Conservation (phyloP, 2,888 invertebrate species). For the Harmothoe impar region DNA sequence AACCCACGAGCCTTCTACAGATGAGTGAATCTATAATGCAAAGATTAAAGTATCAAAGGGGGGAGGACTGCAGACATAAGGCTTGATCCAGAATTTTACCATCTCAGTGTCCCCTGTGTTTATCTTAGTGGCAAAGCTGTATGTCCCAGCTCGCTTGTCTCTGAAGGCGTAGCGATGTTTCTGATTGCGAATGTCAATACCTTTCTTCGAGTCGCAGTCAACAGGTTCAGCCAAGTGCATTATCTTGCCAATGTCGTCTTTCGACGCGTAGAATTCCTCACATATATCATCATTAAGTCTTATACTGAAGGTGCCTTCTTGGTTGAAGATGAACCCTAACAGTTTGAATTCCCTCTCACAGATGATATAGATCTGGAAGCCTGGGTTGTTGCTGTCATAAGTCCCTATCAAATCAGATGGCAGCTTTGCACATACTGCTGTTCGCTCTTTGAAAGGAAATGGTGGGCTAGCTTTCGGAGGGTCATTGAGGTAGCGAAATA, state of each 20-base stretch:
- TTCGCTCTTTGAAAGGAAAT: not conserved
- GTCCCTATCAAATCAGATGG: not conserved
- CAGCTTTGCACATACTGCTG: not conserved
- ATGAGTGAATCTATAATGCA: not conserved
- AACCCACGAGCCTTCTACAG: no score
- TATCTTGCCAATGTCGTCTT: not conserved
- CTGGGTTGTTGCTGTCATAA: no score
- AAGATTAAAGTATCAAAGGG: constrained; percentile 9
- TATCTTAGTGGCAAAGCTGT: not conserved
- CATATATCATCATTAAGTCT: not conserved
- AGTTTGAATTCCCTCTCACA: constrained; percentile 9
- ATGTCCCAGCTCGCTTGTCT: not conserved
- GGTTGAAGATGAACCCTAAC: not conserved
- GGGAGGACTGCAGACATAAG: not conserved
- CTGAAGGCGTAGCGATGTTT: not conserved
- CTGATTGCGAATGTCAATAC: constrained; percentile 7
- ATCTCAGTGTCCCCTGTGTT: not conserved
- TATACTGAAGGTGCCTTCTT: not conserved
- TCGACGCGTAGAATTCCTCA: not conserved
- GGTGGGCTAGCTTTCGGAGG: not conserved
- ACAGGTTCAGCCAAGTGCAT: not conserved
- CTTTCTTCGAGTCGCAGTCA: not conserved
- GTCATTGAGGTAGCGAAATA: not conserved
- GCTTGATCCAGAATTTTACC: not conserved
- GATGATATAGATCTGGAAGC: constrained; percentile 22